Base-by-base conservation (phyloP, 2,797 vertebrate species). In the Sebastes variabilis region DNA sequence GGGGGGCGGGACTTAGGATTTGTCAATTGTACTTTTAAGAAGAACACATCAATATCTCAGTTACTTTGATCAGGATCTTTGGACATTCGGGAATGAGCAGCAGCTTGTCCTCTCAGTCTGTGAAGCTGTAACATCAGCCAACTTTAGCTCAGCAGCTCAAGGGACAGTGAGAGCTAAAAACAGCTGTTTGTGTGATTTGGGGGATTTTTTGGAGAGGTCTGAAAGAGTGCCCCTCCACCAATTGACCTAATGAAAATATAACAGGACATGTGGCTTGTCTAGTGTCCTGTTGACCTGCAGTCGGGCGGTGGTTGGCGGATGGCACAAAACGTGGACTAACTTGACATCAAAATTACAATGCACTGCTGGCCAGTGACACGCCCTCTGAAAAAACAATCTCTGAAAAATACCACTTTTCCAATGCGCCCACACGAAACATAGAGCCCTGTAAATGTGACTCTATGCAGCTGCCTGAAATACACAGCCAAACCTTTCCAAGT, bases 321-420 rank as follows among this genome's bases (percentile, higher is more conserved):
- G n/a, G 60, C 52, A 56, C 55, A 76, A 42, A 72, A 69, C 6
- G 6, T 68, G 38, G 52, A 73, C 59, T 68, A 84, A 55, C 38
- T 20, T 42, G 66, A 89, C 81, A 83, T 81, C n/a, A 34, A 79
- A 81, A 82, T 90, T 76, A 62, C 58, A 82, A 77, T 64, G 46
- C 38, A 2, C 38, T 46, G 68, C 64, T 32, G 64, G 59, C 55
- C 46, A 9, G 38, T 14, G 62, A 75, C 78, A 73, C 79, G 34
- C 56, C 69, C 24, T 72, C 18, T 49, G 46, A 8, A 49, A 46
- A 82, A 56, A 8, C 6, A 36, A 20, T 56, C 22, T 22, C 58
- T 22, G 42, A 60, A 73, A 86, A 79, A 73, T 24, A 52, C 8
- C 70, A 49, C 66, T 74, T 69, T 79, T 77, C 55, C 66, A 68